Evolutionary conservation across 2,113 vertebrate species (phyloP).

Genomic region (Synchiropus splendidus): DNA sequence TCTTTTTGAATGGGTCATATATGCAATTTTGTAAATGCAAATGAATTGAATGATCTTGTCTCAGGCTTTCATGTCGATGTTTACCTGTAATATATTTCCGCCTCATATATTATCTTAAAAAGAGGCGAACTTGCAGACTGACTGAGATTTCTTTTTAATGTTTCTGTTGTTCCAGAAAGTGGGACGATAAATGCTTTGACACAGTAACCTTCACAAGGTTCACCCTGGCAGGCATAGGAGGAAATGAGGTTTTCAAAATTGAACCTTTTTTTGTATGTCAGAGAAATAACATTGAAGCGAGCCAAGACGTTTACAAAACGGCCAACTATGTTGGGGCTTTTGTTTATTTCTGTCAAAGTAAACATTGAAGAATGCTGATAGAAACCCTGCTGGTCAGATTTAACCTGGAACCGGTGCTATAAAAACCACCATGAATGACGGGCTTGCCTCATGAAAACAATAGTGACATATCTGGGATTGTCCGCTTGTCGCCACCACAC

Average conservation of each 20-base stretch:
- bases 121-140: slow-evolving; percentile 24
- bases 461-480: slow-evolving; percentile 44
- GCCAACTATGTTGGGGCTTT: slow-evolving; percentile 58
- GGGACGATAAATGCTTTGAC: slow-evolving; percentile 46
- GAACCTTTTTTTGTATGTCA: slow-evolving; percentile 46
- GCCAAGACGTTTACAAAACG: no score
- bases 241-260: slow-evolving; percentile 39
- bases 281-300: slow-evolving; percentile 37
- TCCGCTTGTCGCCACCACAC: slow-evolving; percentile 37
- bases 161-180: slow-evolving; percentile 29
- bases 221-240: slow-evolving; percentile 27
- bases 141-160: slow-evolving; percentile 14
- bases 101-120: slow-evolving; percentile 26
- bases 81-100: slow-evolving; percentile 34
- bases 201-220: slow-evolving; percentile 49
- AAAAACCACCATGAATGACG: slow-evolving; percentile 57
- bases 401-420: slow-evolving; percentile 43
- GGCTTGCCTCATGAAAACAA: slow-evolving; percentile 51
- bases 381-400: slow-evolving; percentile 38
- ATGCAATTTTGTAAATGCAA: no score
- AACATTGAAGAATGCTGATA: slow-evolving; percentile 56
- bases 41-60: slow-evolving; percentile 42
- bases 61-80: slow-evolving; percentile 51
- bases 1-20: slow-evolving; percentile 45
- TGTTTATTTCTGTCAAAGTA: slow-evolving; percentile 65